Percentiles rank a stretch among this genome's conserved stretches.
Evolutionary conservation across 2,888 invertebrate species (phyloP).

Genomic region (Seira ritae): DNA sequence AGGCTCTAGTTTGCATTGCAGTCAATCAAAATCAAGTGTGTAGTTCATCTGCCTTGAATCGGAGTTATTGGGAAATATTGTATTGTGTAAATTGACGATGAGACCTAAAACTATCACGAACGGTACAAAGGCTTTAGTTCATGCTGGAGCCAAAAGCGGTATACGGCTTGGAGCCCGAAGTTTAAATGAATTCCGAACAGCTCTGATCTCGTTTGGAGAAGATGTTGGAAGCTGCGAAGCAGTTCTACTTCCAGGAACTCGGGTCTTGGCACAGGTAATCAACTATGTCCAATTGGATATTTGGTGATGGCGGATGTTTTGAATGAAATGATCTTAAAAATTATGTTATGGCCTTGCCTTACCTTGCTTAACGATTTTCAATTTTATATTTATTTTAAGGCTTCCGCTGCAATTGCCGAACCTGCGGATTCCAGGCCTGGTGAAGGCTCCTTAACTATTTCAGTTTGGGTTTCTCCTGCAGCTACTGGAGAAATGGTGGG

Average conservation of each 20-base stretch:
- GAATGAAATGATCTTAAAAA: neutral
- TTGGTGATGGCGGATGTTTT: constrained; percentile 3
- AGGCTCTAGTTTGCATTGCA: too few species aligned
- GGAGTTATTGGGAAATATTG: too few species aligned
- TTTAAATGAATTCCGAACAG: constrained; percentile 65
- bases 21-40: too few species aligned
- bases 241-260: constrained; percentile 66
- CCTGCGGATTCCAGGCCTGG: constrained; percentile 71
- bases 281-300: neutral
- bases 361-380: constrained; percentile 7
- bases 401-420: constrained; percentile 69
- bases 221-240: constrained; percentile 70
- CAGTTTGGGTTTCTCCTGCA: constrained; percentile 72
- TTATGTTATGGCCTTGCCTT: neutral
- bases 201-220: constrained; percentile 64
- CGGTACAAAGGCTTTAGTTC: constrained; percentile 58
- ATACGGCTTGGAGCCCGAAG: constrained; percentile 66
- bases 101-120: constrained; percentile 67
- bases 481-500: constrained; percentile 72
- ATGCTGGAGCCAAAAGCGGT: constrained; percentile 65
- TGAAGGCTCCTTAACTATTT: constrained; percentile 69
- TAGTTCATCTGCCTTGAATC: too few species aligned
- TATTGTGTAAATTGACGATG: too few species aligned
- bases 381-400: constrained; percentile 56
- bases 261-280: constrained; percentile 69